Base-by-base conservation (phyloP, 1,140 invertebrate genomes). In the Drosophila nigrodunni region DNA sequence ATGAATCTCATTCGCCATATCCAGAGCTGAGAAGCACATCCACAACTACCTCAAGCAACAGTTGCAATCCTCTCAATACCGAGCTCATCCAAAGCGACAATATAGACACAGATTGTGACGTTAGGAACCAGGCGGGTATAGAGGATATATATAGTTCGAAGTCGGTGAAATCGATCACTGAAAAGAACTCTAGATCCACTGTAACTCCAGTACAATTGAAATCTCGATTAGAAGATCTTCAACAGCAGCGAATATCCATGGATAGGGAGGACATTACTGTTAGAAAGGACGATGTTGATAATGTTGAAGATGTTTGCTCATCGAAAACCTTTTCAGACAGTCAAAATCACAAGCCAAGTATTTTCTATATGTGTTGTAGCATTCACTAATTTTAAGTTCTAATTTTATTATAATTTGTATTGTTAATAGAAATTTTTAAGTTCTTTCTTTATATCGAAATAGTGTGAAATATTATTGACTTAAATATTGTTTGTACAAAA, bases 1-100 rank as follows among this genome's bases (percentile, higher is more conserved):
- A 95, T 76, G 95, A 96, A 76, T 96, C 95, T 64, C 95, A 95
- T 74, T 95, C 95, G 55, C 95, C 96, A 8, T 94, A 94, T 74
- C 93, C 94, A 18, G 93, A 95, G 47, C 13, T 79, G 8, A 77
- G 61, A 2, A 81, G 71, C 54, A 74, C 67, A 37, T 71, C 46
- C 13, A 81, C 74, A 47, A 75, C 65, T 47, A 77, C 75, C 39
- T 87, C 77, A 41, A 88, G 54, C 49, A 78, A 71, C 61, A 73
- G 74, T 58, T 74, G 62, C 43, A 80, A 76, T 86, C 71, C 73
- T 1, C 18, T 30, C 21, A 35, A 39, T 34, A 15, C 54, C 10
- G 46, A 57, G 50, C 41, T 21, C 4, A 34, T 35, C 3, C 49
- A 10, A 67, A 11, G 13, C 18, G 55, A 73, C 25, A 44, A 18